Conservation (phyloP, 2,888 invertebrate genomes). For the Stenurella melanura region DNA sequence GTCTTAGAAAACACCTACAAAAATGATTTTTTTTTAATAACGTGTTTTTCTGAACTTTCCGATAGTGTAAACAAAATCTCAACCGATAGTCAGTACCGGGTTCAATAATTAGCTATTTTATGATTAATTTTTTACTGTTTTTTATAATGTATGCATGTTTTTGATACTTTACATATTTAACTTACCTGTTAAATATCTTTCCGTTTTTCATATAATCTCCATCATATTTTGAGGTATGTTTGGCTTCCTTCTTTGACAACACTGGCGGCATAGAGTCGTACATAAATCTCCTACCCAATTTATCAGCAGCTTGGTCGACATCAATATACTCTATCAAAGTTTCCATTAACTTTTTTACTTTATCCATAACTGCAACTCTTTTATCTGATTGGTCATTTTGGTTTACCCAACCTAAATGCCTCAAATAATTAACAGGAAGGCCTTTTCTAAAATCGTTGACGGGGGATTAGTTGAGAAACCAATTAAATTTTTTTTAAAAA, state of each 20-base stretch:
- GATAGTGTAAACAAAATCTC: too few species aligned
- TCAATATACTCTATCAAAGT: slow-evolving; percentile 79
- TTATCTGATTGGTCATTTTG: slow-evolving; percentile 74
- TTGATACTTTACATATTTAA: too few species aligned
- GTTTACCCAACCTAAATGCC: slow-evolving; percentile 83
- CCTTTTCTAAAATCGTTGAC: slow-evolving; percentile 74
- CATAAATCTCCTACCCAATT: slow-evolving; percentile 88
- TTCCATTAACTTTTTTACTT: slow-evolving; percentile 76
- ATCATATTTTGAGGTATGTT: slow-evolving; percentile 83
- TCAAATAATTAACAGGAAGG: slow-evolving; percentile 86
- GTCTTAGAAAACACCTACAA: too few species aligned
- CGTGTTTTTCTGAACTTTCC: too few species aligned
- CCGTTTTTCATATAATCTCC: slow-evolving; percentile 82
- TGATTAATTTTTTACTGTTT: too few species aligned
- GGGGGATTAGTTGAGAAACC: background rate
- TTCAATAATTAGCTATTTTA: too few species aligned
- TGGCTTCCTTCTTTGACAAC: slow-evolving; percentile 79
- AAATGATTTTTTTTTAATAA: too few species aligned
- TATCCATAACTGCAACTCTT: slow-evolving; percentile 73
- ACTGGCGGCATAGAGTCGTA: slow-evolving; percentile 92
- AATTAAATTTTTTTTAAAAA: slow-evolving; percentile 11
- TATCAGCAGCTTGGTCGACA: slow-evolving; percentile 89
- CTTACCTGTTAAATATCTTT: slow-evolving; percentile 75
- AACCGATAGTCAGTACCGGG: too few species aligned
- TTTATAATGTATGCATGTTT: too few species aligned